Percentiles rank a stretch among this genome's conserved stretches.
Evolutionary conservation across 2,888 invertebrate genomes (phyloP).

Genomic region (Arrhopalites spinosus): DNA sequence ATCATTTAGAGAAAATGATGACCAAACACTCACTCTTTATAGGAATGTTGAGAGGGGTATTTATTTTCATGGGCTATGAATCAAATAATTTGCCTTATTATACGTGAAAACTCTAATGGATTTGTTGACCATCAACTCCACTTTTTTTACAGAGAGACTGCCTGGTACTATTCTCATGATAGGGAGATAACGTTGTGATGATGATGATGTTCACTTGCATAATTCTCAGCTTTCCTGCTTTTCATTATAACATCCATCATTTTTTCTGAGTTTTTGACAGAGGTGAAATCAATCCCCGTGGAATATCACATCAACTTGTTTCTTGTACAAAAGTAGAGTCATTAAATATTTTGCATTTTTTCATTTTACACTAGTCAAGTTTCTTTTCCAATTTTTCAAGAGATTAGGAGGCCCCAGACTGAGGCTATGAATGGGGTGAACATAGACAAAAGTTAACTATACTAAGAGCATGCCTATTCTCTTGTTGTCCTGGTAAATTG

Average conservation of each 20-base stretch:
- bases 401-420: no score
- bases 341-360: no score
- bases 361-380: no score
- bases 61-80: conserved; percentile 28
- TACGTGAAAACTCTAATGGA: conserved; percentile 26
- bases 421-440: no score
- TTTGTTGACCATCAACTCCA: conserved; percentile 22
- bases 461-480: no score
- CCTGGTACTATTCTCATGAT: no score
- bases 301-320: not conserved
- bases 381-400: no score
- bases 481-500: not conserved
- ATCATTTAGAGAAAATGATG: not conserved
- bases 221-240: not conserved
- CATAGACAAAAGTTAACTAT: no score
- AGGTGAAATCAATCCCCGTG: not conserved
- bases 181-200: no score
- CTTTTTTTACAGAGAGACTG: not conserved
- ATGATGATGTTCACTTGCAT: no score
- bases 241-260: not conserved
- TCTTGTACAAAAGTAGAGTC: no score
- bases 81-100: conserved; percentile 22
- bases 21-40: not conserved
- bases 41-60: not conserved
- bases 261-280: not conserved